These are phyloP conservation scores for Coracias cyanogaster DNA, from an alignment of 2,797 vertebrate species.

Conservation along the genomic window DNA sequence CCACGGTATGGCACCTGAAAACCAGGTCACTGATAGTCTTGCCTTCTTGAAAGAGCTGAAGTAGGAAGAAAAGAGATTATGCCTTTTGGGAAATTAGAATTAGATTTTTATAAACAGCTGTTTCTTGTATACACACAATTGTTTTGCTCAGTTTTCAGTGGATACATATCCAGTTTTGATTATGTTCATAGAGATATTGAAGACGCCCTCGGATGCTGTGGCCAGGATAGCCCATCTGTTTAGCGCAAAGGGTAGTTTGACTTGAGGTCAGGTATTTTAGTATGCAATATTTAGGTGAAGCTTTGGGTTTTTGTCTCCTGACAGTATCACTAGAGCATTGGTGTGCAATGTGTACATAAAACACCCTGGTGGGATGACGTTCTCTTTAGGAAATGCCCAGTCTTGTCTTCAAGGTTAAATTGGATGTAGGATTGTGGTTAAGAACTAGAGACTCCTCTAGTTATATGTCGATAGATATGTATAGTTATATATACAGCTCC, in stretches of 20 bases:
- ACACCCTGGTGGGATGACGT: rapidly evolving
- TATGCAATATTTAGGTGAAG: background rate
- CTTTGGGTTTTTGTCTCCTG: background rate
- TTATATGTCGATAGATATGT: background rate
- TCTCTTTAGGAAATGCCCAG: background rate
- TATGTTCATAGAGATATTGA: background rate
- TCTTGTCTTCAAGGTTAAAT: background rate
- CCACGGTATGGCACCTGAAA: background rate
- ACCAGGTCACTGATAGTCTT: background rate
- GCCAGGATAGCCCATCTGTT: background rate
- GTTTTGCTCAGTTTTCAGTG: background rate
- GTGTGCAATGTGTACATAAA: background rate
- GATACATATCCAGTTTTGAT: background rate
- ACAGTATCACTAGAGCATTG: background rate
- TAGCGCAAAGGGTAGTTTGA: background rate
- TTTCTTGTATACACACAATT: background rate
- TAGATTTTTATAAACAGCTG: background rate
- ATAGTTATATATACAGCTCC: background rate
- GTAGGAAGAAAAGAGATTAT: background rate
- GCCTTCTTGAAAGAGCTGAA: background rate
- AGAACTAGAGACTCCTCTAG: background rate
- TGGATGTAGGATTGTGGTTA: background rate
- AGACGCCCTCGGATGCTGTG: background rate
- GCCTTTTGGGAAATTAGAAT: background rate
- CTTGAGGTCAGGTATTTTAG: background rate